These are phyloP conservation scores for Sycophila texana DNA, from an alignment of 2,888 invertebrate species.

Conservation along the genomic window DNA sequence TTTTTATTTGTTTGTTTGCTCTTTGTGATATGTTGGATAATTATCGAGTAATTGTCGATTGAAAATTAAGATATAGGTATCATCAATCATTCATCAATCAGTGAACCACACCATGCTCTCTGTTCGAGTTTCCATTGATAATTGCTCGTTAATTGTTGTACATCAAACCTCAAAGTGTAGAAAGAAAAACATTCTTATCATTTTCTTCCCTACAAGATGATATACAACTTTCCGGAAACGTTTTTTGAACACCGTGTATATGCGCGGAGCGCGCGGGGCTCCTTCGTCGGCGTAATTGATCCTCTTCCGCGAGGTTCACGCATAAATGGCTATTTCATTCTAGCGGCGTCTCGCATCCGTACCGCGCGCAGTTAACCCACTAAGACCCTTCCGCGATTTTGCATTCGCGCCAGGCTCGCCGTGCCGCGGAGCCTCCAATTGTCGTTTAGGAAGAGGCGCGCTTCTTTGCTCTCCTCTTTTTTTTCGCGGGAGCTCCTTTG, in stretches of 20 bases:
- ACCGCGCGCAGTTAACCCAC: slow-evolving; percentile 43
- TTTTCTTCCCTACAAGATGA: too few species aligned
- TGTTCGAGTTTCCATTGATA: too few species aligned
- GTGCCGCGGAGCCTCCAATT: background rate
- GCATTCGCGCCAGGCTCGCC: background rate
- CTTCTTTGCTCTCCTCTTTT: background rate
- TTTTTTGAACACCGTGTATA: background rate
- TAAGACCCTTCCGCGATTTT: slow-evolving; percentile 27
- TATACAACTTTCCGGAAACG: too few species aligned
- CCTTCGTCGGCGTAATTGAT: slow-evolving; percentile 40
- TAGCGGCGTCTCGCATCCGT: slow-evolving; percentile 15
- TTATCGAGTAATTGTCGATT: too few species aligned
- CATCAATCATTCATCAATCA: too few species aligned
- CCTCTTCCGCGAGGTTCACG: slow-evolving; percentile 38
- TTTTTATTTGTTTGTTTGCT: too few species aligned
- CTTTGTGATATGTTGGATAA: too few species aligned
- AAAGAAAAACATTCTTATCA: too few species aligned
- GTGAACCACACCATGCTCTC: too few species aligned
- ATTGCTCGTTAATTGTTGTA: slow-evolving; percentile 11
- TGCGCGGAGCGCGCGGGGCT: background rate
- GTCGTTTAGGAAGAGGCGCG: slow-evolving; percentile 11
- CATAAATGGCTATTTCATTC: slow-evolving; percentile 44
- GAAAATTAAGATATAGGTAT: too few species aligned
- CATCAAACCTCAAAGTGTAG: background rate
- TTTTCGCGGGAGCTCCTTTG: background rate